Evolutionary conservation across 2,888 invertebrate species (phyloP), one percentile per base, ranked within the genome.

Genomic region (Melanotus villosus): DNA sequence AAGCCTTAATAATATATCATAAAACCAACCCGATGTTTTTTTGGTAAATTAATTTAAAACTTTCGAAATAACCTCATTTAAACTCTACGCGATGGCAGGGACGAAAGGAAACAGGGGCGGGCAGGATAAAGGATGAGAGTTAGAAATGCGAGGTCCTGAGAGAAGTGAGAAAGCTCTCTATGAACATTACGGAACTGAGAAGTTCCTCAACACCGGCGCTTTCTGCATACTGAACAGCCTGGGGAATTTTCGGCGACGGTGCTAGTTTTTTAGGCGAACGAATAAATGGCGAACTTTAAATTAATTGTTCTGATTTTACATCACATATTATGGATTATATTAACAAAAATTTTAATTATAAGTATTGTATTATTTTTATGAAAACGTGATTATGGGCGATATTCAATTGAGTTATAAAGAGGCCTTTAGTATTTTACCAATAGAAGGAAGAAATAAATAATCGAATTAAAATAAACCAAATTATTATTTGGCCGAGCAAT

Each of bases 141-240:
- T 80, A 75, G 79, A 74, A 75, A 75, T 76, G 77, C 77, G 78
- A 76, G 73, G 77, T 76, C 78, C 80, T 78, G 78, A 77, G 81
- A 80, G 80, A 80, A 82, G 80, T 79, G 79, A 79, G 79, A 76
- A 80, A 79, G 79, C 81, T 77, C 80, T 76, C 78, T 79, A 81
- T 81, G 81, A 81, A 81, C 80, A 81, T 78, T 78, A 77, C 75
- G 72, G 73, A 79, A 73, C 78, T 77, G 80, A 76, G 78, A 81
- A 82, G 80, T 82, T 82, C 78, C 76, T 81, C 80, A 80, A 79
- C 78, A 73, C 68, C 68, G 54, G 68, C 78, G 76, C 74, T 65
- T 66, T 74, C 79, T 78, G 82, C 78, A 82, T 82, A 82, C 80
- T 79, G 77, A 82, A 71, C 70, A 80, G 79, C 72, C 63, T 50